Base-by-base conservation (phyloP, 2,797 vertebrate species). In the Molothrus ater region DNA sequence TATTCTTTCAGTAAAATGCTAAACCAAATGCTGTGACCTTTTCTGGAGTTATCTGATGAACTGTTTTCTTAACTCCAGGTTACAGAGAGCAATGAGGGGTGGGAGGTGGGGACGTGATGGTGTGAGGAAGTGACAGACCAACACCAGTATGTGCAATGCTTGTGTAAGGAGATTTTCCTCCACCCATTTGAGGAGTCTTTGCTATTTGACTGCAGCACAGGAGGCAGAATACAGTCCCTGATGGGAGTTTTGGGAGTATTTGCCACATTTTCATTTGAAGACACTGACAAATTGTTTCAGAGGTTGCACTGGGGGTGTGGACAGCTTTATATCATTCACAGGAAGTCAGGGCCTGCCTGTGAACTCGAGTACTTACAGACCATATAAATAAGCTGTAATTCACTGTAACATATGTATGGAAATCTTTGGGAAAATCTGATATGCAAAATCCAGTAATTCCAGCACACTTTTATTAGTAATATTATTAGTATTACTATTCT, bases 1-100 rank as follows among this genome's bases (percentile, higher is more conserved):
- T 75, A 75, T 95, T 91, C 89, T 86, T 88, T 86, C 82, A 90
- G 50, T 54, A 78, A 92, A 95, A 97, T 29, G 54, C 61, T 95
- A 93, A 95, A 65, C 50, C 65, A 54, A 93, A 71, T 40, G 54
- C 59, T 91, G 38, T 75, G 89, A 88, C 85, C 91, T 96, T 95
- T 83, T 28, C 87, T 42, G 24, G 43, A 61, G 72, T 60, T 94
- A 92, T 91, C 92, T 92, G 89, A 83, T 75, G 72, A 80, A 88
- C 79, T 50, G 60, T 70, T 90, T 86, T 51, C 93, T 90, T 92
- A 91, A 80, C 61, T 75, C 43, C 53, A 45, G 60, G 71, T 90
- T 68, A 51, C 65, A 66, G 79, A 76, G 42, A 61, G 48, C 19
- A 40, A 9, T 3, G 36, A 6, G 1, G 24, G 29, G 4, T 42